A percentile compares a stretch with the other conserved stretches of the same genome.
Evolutionary conservation across 30 jellyfish, hydroid and myxozoan genomes (phyloP).

Genomic region (Pseudorhiza aurosa): DNA sequence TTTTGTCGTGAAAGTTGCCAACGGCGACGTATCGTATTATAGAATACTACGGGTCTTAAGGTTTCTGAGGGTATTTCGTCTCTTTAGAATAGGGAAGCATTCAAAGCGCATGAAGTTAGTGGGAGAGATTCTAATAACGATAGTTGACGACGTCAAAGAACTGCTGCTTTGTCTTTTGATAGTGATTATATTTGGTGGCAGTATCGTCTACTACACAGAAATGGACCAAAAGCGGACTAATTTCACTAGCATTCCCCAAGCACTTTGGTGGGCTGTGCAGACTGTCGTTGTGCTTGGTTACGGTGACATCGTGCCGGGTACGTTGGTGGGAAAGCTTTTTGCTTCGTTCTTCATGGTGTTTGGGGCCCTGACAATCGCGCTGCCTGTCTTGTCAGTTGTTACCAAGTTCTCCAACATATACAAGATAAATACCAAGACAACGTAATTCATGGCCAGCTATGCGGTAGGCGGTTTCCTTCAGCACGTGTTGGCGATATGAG

Average conservation of each 20-base stretch:
- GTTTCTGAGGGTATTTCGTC: conserved; percentile 73
- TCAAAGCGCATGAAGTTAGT: conserved; percentile 85
- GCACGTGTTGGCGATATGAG: too few species aligned
- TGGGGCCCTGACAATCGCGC: conserved; percentile 96
- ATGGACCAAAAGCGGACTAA: conserved; percentile 27
- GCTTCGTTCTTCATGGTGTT: conserved; percentile 93
- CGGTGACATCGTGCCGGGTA: conserved; percentile 93
- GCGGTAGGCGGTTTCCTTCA: too few species aligned
- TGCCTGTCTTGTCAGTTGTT: conserved; percentile 96
- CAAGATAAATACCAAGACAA: conserved; percentile 26
- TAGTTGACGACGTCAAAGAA: conserved; percentile 84
- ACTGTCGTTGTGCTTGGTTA: conserved; percentile 94
- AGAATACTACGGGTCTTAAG: conserved; percentile 70
- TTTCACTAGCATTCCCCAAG: conserved; percentile 88
- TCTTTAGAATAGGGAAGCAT: conserved; percentile 76
- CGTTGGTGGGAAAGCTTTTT: conserved; percentile 77
- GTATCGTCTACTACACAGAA: conserved; percentile 79
- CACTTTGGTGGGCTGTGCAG: conserved; percentile 99
- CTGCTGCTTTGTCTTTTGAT: conserved; percentile 78
- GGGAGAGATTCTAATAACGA: conserved; percentile 78
- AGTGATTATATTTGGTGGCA: conserved; percentile 89
- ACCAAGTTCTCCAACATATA: conserved; percentile 82
- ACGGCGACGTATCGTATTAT: conserved; percentile 30
- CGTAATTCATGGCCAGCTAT: neutral
- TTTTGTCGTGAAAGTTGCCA: conserved; percentile 33